Conservation (phyloP, 2,797 vertebrate genomes). For the Todus mexicanus region DNA sequence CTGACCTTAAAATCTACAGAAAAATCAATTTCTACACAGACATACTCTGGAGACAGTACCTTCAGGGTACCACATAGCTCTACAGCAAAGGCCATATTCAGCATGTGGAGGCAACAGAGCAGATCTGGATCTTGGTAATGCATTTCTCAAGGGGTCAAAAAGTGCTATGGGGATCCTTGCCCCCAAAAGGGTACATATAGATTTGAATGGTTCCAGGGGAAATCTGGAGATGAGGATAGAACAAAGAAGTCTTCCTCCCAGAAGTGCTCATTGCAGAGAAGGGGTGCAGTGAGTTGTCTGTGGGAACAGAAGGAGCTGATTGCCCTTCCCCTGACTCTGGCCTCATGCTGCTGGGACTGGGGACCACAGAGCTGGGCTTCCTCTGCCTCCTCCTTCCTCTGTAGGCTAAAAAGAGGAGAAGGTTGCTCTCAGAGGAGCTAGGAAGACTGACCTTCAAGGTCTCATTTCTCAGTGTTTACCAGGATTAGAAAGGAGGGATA, state of each 20-base stretch:
- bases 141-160: background rate
- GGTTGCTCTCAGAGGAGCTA: background rate
- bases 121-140: background rate
- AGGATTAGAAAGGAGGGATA: background rate
- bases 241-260: background rate
- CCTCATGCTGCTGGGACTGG: rapidly evolving
- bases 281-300: no score
- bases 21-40: background rate
- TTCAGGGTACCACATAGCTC: background rate
- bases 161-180: no score
- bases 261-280: background rate
- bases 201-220: rapidly evolving
- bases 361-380: background rate
- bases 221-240: background rate
- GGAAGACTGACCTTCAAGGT: background rate
- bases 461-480: background rate
- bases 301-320: background rate
- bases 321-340: background rate
- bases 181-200: background rate
- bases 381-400: background rate
- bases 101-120: background rate
- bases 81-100: background rate
- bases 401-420: background rate
- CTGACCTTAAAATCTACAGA: background rate
- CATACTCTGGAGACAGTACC: background rate